These are phyloP conservation scores for Lasioglossum malachurum DNA, from an alignment of 2,888 invertebrate genomes.

Conservation along the genomic window DNA sequence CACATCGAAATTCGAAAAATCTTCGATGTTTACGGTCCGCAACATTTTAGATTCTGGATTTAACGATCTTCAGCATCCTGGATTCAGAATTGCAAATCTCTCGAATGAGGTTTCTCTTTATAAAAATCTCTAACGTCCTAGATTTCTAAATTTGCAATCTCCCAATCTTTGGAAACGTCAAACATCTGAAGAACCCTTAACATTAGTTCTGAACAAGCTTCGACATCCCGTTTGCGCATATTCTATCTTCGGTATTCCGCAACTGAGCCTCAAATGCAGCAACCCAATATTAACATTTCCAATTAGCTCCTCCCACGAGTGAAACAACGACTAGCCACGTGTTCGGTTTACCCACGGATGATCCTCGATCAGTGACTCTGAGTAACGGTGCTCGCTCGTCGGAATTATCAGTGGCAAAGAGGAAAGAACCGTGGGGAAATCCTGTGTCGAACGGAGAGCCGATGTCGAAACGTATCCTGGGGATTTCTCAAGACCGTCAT, in stretches of 20 bases:
- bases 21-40: no score
- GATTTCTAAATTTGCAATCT: no score
- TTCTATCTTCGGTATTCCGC: not conserved
- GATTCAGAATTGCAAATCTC: not conserved
- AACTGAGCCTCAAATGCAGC: not conserved
- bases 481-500: not conserved
- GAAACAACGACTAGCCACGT: not conserved
- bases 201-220: not conserved
- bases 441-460: not conserved
- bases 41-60: no score
- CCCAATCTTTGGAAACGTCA: no score
- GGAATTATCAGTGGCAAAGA: not conserved
- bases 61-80: not conserved
- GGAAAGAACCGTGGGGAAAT: slow-evolving; percentile 8
- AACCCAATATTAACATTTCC: not conserved
- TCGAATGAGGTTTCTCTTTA: no score
- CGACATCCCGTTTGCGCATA: not conserved
- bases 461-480: slow-evolving; percentile 6
- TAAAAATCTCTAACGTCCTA: no score
- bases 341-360: slow-evolving; percentile 1
- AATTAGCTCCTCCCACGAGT: not conserved
- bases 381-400: not conserved
- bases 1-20: no score
- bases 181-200: no score
- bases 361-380: slow-evolving; percentile 8